A percentile compares a stretch with the other conserved stretches of the same genome.
Conservation (phyloP, 2,888 invertebrate species). For the Aethes cnicana region DNA sequence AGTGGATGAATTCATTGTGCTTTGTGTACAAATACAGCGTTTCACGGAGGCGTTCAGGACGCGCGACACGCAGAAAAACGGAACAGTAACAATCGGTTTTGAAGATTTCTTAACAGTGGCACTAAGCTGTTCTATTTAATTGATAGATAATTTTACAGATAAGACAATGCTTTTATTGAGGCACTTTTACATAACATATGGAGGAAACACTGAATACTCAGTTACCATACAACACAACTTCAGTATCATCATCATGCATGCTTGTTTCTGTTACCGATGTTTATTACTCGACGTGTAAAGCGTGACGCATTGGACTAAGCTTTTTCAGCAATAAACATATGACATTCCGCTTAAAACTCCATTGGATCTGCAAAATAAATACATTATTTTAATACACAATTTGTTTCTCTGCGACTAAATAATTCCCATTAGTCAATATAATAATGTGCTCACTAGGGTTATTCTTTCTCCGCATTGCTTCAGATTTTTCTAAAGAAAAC, state of each 20-base stretch:
- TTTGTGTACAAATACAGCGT: slow-evolving; percentile 93
- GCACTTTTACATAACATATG: slow-evolving; percentile 6
- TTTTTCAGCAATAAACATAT: slow-evolving; percentile 9
- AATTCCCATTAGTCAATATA: too few species aligned
- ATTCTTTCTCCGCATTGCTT: slow-evolving; percentile 65
- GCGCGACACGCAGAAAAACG: slow-evolving; percentile 90
- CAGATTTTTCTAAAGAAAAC: slow-evolving; percentile 72
- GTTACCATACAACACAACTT: slow-evolving; percentile 17
- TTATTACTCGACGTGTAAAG: neutral
- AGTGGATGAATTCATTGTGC: slow-evolving; percentile 93
- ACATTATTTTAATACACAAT: slow-evolving; percentile 14
- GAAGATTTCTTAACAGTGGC: slow-evolving; percentile 95
- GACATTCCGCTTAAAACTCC: slow-evolving; percentile 54
- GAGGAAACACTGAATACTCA: slow-evolving; percentile 24
- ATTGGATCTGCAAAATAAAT: slow-evolving; percentile 58
- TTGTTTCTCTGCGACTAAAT: too few species aligned
- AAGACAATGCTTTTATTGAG: slow-evolving; percentile 32
- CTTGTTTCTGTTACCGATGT: slow-evolving; percentile 1
- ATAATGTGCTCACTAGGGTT: slow-evolving; percentile 60
- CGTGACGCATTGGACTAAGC: neutral
- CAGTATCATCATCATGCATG: neutral
- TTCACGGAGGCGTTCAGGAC: slow-evolving; percentile 93
- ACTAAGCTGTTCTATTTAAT: slow-evolving; percentile 85
- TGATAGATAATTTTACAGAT: slow-evolving; percentile 22
- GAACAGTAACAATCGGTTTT: slow-evolving; percentile 91